Base-by-base conservation (phyloP, 2,797 vertebrate species). In the Paguma larvata region DNA sequence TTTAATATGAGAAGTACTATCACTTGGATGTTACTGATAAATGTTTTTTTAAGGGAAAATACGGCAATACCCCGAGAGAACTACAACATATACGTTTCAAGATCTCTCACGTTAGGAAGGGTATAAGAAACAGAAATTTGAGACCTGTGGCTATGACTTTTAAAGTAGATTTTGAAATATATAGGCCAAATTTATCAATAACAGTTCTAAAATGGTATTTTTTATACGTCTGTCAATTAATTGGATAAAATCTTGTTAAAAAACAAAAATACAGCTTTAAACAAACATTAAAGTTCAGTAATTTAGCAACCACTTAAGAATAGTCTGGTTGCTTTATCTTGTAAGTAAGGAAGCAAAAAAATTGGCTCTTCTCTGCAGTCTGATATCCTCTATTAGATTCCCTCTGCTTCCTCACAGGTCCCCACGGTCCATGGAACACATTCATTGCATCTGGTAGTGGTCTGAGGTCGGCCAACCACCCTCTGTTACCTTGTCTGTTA, bases 1-100 rank as follows among this genome's bases (percentile, higher is more conserved):
- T 88, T 94, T 90, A 94, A 90, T 44, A 78, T 38, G 32, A 44
- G 3, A 80, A 51, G 53, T 62, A 95, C 21, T 93, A 59, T 32
- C 48, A 65, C 84, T 75, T 88, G 25, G 4, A 75, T 16, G 30
- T 59, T 79, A 88, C 1, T 89, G 30, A 59, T 46, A 62, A 70
- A 62, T 23, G 8, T 2, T 70, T 62, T 23, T 79, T 78, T 65
- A 91, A 89, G 59, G 65, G 21, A 56, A 94, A 89, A 83, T 30
- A 82, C 0, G 5, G 59, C 34, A 83, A 77, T 62, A 72, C 1
- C 12, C 25, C 77, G 16, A 84, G 6, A 93, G 18, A 84, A 44
- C 6, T 25, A n/a, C 14, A 91, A 48, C 16, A 67, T 79, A 62
- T 56, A 94, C 3, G 0, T 53, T 70, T 92, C 27, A 93, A 94